phyloP scores from a whole-genome alignment of 2,888 invertebrate genomes.

The Archips xylosteana region DNA sequence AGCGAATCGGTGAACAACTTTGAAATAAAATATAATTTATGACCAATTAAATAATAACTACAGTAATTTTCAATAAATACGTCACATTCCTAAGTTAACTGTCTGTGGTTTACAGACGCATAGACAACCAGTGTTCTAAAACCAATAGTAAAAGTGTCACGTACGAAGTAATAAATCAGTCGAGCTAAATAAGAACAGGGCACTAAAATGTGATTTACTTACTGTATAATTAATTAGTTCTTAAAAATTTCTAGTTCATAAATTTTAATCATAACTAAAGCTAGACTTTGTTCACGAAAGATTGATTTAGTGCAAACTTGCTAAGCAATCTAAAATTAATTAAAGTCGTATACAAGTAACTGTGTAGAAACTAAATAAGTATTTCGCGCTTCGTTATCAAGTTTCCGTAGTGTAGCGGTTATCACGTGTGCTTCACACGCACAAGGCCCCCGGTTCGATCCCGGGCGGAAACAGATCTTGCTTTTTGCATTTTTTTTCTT shows the following conservation, averaged over 20 bases:
- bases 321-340: background rate
- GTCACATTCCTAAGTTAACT: background rate
- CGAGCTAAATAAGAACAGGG: background rate
- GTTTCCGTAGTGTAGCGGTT: conserved; percentile 92
- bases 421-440: conserved; percentile 93
- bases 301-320: background rate
- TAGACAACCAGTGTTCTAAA: background rate
- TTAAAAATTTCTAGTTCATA: background rate
- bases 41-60: background rate
- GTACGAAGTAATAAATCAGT: background rate
- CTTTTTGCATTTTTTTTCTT: conserved; percentile 13
- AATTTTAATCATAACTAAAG: background rate
- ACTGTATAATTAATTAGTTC: conserved; percentile 5
- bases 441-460: conserved; percentile 90
- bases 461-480: conserved; percentile 86
- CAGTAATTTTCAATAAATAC: background rate
- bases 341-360: background rate
- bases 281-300: background rate
- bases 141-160: background rate
- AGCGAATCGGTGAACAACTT: no score
- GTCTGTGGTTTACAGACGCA: background rate
- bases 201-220: background rate
- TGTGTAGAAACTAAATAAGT: background rate
- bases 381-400: background rate
- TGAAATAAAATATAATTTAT: no score